Evolutionary conservation across 2,797 vertebrate genomes (phyloP).

Genomic region (Lagodon rhomboides): DNA sequence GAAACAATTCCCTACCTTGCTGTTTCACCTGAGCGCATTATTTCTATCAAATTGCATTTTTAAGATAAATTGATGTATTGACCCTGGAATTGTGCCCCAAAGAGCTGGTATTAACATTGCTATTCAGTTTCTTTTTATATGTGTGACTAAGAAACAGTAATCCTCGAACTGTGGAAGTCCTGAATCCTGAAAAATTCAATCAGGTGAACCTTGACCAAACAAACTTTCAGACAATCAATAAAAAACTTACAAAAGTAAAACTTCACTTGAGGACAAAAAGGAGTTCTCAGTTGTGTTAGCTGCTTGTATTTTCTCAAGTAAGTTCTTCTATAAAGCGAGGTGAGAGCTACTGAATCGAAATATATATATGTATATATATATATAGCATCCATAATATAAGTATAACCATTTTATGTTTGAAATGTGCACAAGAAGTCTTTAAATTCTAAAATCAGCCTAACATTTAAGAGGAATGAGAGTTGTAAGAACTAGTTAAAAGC

Average conservation of each 20-base stretch:
- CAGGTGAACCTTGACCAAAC: slow-evolving; percentile 57
- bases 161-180: slow-evolving; percentile 21
- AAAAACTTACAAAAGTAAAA: slow-evolving; percentile 38
- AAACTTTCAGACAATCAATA: slow-evolving; percentile 43
- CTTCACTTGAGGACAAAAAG: slow-evolving; percentile 26
- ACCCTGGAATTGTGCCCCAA: slow-evolving; percentile 51
- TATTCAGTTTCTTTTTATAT: slow-evolving; percentile 47
- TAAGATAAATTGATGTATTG: slow-evolving; percentile 42
- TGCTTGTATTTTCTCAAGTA: slow-evolving; percentile 3
- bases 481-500: slow-evolving; percentile 17
- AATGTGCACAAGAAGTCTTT: background rate
- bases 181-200: slow-evolving; percentile 45
- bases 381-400: background rate
- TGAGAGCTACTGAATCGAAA: background rate
- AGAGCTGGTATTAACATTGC: slow-evolving; percentile 37
- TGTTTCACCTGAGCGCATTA: slow-evolving; percentile 15
- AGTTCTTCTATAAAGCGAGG: background rate
- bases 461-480: background rate
- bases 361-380: background rate
- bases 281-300: slow-evolving; percentile 9
- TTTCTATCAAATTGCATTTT: slow-evolving; percentile 30
- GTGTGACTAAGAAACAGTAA: slow-evolving; percentile 23
- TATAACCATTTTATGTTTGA: slow-evolving; percentile 1
- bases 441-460: slow-evolving; percentile 2
- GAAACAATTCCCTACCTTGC: slow-evolving; percentile 23